Evolutionary conservation across 2,888 invertebrate species (phyloP), one percentile per base, ranked within the genome.

Genomic region (Marronus borbonicus): DNA sequence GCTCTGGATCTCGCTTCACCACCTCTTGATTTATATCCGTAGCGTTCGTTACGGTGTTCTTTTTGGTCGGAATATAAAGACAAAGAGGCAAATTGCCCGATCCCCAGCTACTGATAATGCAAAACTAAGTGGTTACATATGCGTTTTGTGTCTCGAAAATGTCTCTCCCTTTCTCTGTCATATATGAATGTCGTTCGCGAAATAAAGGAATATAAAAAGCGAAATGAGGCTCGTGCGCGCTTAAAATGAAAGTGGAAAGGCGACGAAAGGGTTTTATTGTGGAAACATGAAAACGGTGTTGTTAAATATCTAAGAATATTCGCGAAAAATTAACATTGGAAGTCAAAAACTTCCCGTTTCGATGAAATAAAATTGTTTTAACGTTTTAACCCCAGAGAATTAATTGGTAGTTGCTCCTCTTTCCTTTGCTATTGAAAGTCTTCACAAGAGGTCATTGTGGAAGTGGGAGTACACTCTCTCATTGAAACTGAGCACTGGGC

Each of bases 11-110:
- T 78, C 77, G 80, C 79, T 81, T 80, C 79, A 72, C 81, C 81
- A 78, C 81, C 83, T 81, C 82, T 83, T 84, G 84, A 84, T 84
- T 84, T 84, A 84, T 84, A 80, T 79, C 74, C 77, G 44, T 83
- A 84, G 83, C 84, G 84, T 84, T 84, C 83, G 55, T 49, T 83
- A 82, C 81, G 82, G 81, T 84, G 84, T 84, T 84, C 84, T 83
- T 84, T 83, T 83, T 81, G 83, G 81, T 80, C 82, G 44, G 80
- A 78, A 80, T 79, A 81, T 78, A 77, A 83, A 84, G 83, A 84
- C 83, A 84, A 84, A 82, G 80, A 81, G 81, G 83, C 82, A 83
- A 84, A 84, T 83, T 83, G 83, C 83, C 82, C 82, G 80, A 83
- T 82, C 80, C 80, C 65, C 44, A 4, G 66, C 17, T 44, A 66